A percentile compares a stretch with the other conserved stretches of the same genome.
Evolutionary conservation across 2,113 vertebrate species (phyloP).

Genomic region (Euleptes europaea): DNA sequence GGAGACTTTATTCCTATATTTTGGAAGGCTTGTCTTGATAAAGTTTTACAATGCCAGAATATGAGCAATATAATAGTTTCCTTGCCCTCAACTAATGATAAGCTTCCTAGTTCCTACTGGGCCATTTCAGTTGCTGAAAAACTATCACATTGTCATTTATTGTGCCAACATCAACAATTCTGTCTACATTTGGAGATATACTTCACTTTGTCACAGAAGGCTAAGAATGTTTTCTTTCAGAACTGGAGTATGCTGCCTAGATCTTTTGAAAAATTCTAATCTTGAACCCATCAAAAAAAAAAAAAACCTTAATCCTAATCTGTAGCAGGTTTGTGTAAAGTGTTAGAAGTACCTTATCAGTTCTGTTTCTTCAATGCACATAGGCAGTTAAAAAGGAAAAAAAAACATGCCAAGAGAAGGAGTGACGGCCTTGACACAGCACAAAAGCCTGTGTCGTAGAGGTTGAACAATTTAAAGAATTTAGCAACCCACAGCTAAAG

Average conservation of each 20-base stretch:
- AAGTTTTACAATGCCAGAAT: neutral
- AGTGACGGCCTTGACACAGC: slow-evolving; percentile 22
- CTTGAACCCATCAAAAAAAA: slow-evolving; percentile 39
- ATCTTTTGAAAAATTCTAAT: slow-evolving; percentile 44
- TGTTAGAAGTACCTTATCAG: slow-evolving; percentile 35
- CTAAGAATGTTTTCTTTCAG: slow-evolving; percentile 3
- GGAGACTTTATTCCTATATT: neutral
- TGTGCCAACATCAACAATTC: slow-evolving; percentile 17
- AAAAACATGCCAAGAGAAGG: slow-evolving; percentile 7
- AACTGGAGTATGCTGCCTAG: slow-evolving; percentile 12
- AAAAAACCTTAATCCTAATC: slow-evolving; percentile 29
- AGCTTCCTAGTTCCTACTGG: neutral
- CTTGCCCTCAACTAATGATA: neutral
- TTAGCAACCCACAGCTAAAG: slow-evolving; percentile 35
- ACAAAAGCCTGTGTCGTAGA: slow-evolving; percentile 21
- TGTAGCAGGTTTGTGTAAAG: slow-evolving; percentile 16
- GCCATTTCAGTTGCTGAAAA: neutral
- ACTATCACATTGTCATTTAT: neutral
- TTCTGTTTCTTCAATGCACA: slow-evolving; percentile 38
- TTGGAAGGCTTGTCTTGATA: neutral
- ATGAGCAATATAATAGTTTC: neutral
- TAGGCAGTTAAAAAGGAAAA: slow-evolving; percentile 17
- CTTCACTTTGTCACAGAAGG: neutral
- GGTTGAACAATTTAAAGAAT: slow-evolving; percentile 27
- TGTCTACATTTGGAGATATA: neutral